phyloP scores from a whole-genome alignment of 1,140 invertebrate genomes.

The Frieseomelitta varia region DNA sequence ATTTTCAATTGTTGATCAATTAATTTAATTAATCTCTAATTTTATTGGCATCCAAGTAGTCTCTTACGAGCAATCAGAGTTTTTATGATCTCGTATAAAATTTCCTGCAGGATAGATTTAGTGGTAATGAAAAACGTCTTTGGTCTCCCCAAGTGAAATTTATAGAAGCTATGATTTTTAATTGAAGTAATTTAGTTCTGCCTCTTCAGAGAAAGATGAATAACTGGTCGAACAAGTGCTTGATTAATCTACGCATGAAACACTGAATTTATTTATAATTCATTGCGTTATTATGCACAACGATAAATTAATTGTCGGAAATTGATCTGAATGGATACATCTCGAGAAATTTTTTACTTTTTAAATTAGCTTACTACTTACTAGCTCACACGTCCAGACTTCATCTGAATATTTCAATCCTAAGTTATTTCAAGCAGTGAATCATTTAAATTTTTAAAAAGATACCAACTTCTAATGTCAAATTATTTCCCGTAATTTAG shows the following conservation, averaged over 20 bases:
- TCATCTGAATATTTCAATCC: not conserved
- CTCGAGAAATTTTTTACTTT: not conserved
- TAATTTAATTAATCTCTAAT: too few relatives aligned
- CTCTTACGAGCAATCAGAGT: not conserved
- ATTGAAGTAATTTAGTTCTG: constrained; percentile 1
- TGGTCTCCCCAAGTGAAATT: not conserved
- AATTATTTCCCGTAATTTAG: too few relatives aligned
- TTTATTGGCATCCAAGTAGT: not conserved
- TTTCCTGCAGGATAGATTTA: not conserved
- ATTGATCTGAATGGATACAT: not conserved
- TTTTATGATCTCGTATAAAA: not conserved
- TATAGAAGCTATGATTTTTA: constrained; percentile 6
- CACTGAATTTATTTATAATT: too few relatives aligned
- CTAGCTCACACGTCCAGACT: not conserved
- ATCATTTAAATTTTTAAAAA: not conserved
- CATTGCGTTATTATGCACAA: not conserved
- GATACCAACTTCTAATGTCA: not conserved
- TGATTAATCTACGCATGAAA: not conserved
- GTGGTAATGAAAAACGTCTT: not conserved
- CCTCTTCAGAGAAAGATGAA: not conserved
- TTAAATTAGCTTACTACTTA: too few relatives aligned
- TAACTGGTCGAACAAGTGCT: not conserved
- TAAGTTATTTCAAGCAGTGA: constrained; percentile 3
- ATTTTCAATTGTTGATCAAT: too few relatives aligned
- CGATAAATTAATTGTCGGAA: not conserved